Conservation (phyloP, 2,888 invertebrate genomes). For the Chelonus formosanus region DNA sequence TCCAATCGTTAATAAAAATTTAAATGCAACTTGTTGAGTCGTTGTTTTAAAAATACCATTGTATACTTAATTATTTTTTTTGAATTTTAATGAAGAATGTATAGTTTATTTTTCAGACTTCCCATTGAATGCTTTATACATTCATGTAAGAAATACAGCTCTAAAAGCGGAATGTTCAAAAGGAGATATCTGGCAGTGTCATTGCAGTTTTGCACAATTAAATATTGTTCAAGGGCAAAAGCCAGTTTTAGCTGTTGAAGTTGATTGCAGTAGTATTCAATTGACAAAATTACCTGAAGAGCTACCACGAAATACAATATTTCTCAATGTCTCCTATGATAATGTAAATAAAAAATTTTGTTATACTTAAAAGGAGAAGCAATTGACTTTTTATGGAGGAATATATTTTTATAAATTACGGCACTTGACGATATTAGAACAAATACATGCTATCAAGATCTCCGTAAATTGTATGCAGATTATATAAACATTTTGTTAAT, state of each 20-base stretch:
- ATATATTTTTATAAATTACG: slow-evolving; percentile 71
- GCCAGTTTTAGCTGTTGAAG: slow-evolving; percentile 72
- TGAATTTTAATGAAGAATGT: too few relatives aligned
- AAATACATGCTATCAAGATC: slow-evolving; percentile 76
- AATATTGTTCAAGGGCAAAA: slow-evolving; percentile 70
- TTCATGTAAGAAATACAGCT: slow-evolving; percentile 79
- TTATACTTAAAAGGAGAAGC: not conserved
- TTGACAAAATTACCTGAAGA: slow-evolving; percentile 75
- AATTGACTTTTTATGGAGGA: not conserved
- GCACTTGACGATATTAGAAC: slow-evolving; percentile 73
- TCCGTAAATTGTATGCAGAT: slow-evolving; percentile 78
- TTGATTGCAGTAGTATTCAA: slow-evolving; percentile 78
- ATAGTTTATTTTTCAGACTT: slow-evolving; percentile 56
- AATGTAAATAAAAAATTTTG: slow-evolving; percentile 68
- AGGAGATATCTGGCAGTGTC: slow-evolving; percentile 68
- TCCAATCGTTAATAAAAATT: too few relatives aligned
- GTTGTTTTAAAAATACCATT: too few relatives aligned
- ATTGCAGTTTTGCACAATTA: slow-evolving; percentile 70
- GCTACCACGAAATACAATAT: slow-evolving; percentile 78
- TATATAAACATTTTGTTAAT: slow-evolving; percentile 83
- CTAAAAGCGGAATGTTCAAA: slow-evolving; percentile 68
- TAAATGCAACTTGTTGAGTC: too few relatives aligned
- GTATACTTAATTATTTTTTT: too few relatives aligned
- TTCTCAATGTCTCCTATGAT: slow-evolving; percentile 81
- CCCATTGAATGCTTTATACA: slow-evolving; percentile 64